Conservation (phyloP, 2,113 vertebrate species). For the Lophius piscatorius region DNA sequence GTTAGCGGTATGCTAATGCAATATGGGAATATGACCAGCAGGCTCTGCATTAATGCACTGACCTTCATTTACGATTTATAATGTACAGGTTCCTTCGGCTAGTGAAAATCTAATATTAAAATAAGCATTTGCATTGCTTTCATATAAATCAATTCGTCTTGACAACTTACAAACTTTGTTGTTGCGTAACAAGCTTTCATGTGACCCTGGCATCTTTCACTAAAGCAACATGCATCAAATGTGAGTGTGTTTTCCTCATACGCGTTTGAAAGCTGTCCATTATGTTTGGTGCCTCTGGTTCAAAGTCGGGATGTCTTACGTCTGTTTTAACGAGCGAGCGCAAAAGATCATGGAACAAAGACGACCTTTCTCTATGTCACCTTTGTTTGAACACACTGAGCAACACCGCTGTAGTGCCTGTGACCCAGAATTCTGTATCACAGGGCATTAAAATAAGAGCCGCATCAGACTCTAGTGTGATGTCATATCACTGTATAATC, state of each 20-base stretch:
- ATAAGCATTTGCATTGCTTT: slow-evolving; percentile 20
- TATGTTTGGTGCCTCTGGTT: background rate
- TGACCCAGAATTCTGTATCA: too few relatives aligned
- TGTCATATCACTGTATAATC: too few relatives aligned
- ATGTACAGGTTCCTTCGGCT: slow-evolving; percentile 20
- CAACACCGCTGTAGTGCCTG: too few relatives aligned
- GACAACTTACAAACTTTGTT: slow-evolving; percentile 2
- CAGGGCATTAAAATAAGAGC: too few relatives aligned
- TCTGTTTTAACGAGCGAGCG: too few relatives aligned
- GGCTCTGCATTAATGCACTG: slow-evolving; percentile 51
- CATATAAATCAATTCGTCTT: slow-evolving; percentile 16
- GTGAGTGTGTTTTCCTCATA: background rate
- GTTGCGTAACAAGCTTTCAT: slow-evolving; percentile 2
- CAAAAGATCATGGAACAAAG: too few relatives aligned
- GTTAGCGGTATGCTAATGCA: slow-evolving; percentile 38
- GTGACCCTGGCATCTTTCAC: background rate
- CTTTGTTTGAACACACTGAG: too few relatives aligned
- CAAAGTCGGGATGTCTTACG: too few relatives aligned
- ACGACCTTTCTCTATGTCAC: too few relatives aligned
- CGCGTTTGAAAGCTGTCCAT: background rate
- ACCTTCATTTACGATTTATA: slow-evolving; percentile 62
- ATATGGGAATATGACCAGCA: slow-evolving; percentile 48
- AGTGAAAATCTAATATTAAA: slow-evolving; percentile 33
- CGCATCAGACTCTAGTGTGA: too few relatives aligned
- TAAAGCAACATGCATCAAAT: background rate